Evolutionary conservation across 2,797 vertebrate genomes (phyloP), one percentile per base, ranked within the genome.

Genomic region (Sebastes kiyomatsui): DNA sequence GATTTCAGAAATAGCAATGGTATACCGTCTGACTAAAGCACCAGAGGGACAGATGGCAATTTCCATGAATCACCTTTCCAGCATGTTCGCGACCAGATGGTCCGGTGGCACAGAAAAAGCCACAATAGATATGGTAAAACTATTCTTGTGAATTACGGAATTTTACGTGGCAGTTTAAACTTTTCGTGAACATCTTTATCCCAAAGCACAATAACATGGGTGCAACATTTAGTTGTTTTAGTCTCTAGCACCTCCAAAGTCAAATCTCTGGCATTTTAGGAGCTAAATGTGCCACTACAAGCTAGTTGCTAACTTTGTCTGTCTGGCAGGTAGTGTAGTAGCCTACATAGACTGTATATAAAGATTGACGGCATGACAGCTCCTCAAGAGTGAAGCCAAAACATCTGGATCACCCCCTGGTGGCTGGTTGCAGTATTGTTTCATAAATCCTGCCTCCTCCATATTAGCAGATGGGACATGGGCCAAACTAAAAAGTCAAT

Each of bases 11-110:
- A 90, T 86, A 90, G 78, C 65, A 79, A 38, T 80, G 82, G 85
- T 82, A 66, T 72, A 79, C 60, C 6, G 28, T 84, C 83, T 87
- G 81, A 88, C 78, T 86, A 62, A 87, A 87, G 77, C 65, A 46
- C 64, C 59, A 1, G 52, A 82, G 77, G 59, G 81, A 82, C 89
- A 93, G 90, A 91, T 91, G 89, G 87, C 86, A 66, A 67, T 88
- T 85, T 76, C 77, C 70, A 80, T 88, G 86, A 92, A 90, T 92
- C 89, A 92, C 91, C 90, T 94, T 87, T 88, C 72, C 74, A 88
- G 58, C 83, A 88, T 90, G 85, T 89, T 90, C n/a, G 10, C 0
- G 6, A 88, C 82, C 90, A 91, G 89, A 88, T 90, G 84, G 89
- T 77, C 72, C 25, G 11, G 42, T 71, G 58, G 69, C 75, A 75